A percentile compares a stretch with the other conserved stretches of the same genome.
Conservation (phyloP, 2,888 invertebrate genomes). For the Pollenia angustigena region DNA sequence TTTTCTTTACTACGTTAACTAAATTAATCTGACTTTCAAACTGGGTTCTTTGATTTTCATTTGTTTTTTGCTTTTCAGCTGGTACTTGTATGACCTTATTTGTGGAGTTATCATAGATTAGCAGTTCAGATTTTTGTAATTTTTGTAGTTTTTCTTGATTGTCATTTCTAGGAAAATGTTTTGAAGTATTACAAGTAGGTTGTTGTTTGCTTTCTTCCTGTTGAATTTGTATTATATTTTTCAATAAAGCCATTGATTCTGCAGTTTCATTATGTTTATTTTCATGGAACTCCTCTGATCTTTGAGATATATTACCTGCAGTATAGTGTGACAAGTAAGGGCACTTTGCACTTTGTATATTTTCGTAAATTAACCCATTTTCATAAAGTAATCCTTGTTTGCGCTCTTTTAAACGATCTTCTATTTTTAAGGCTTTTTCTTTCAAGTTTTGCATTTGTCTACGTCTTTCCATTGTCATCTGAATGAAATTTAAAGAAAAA, state of each 20-base stretch:
- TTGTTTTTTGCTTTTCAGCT: background rate
- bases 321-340: background rate
- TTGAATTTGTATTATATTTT: conserved; percentile 41
- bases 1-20: conserved; percentile 33
- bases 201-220: conserved; percentile 3
- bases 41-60: background rate
- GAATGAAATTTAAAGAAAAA: conserved; percentile 2
- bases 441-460: conserved; percentile 78
- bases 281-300: conserved; percentile 46
- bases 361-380: conserved; percentile 1
- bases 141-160: conserved; percentile 74
- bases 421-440: conserved; percentile 78
- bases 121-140: conserved; percentile 80
- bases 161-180: background rate
- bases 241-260: conserved; percentile 57
- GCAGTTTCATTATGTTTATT: conserved; percentile 38
- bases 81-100: conserved; percentile 64
- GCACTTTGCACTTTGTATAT: conserved; percentile 20
- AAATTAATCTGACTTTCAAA: conserved; percentile 30
- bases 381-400: conserved; percentile 9
- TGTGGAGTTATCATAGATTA: conserved; percentile 80
- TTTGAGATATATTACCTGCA: conserved; percentile 9
- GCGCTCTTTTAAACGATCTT: conserved; percentile 74
- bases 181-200: background rate
- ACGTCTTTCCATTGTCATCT: conserved; percentile 82